These are phyloP conservation scores for Euzophera pinguis DNA, from an alignment of 2,888 invertebrate species.

Conservation along the genomic window DNA sequence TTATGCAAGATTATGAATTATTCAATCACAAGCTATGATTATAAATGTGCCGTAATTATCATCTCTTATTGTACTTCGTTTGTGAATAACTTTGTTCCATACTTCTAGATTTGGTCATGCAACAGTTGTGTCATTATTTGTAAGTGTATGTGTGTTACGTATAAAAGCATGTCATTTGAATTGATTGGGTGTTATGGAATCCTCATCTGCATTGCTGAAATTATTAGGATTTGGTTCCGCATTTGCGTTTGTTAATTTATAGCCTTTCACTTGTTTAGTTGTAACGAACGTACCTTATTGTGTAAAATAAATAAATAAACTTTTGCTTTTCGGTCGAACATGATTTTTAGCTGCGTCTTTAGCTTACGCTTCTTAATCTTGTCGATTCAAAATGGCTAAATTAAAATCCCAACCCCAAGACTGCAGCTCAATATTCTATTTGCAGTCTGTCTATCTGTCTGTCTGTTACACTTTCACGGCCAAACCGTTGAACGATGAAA, in stretches of 20 bases:
- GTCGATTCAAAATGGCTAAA: no score
- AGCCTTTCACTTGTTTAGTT: not conserved
- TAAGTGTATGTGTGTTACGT: not conserved
- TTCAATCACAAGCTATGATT: slow-evolving; percentile 3
- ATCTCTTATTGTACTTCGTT: not conserved
- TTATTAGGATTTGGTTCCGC: not conserved
- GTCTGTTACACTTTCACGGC: no score
- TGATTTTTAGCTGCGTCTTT: no score
- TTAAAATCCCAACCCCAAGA: no score
- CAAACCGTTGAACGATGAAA: no score
- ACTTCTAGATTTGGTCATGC: not conserved
- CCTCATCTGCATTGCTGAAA: not conserved
- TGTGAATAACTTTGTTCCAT: not conserved
- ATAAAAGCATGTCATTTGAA: not conserved
- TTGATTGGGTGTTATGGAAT: not conserved
- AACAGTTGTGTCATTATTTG: slow-evolving; percentile 1
- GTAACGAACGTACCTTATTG: no score
- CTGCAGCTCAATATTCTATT: no score
- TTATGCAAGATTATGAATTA: slow-evolving; percentile 6
- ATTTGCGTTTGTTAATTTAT: not conserved
- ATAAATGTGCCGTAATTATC: slow-evolving; percentile 6
- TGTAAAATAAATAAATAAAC: no score
- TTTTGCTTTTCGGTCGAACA: no score
- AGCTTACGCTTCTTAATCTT: no score
- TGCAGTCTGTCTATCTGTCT: no score